Evolutionary conservation across 2,797 vertebrate genomes (phyloP).

Genomic region (Aselliscus stoliczkanus): DNA sequence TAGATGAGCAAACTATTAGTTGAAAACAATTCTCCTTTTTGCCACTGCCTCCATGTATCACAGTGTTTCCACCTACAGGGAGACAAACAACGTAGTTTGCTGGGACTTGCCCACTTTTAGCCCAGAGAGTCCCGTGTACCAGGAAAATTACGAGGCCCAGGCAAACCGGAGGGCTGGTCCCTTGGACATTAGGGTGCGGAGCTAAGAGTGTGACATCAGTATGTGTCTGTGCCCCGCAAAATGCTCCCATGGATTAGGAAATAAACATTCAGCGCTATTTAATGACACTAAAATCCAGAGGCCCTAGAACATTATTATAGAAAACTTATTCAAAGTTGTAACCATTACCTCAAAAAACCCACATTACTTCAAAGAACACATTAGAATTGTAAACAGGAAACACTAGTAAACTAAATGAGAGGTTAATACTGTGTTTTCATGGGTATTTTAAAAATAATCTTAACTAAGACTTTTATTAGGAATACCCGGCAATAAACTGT

Average conservation of each 20-base stretch:
- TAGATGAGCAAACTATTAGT: background rate
- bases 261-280: too few species aligned
- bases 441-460: constrained; percentile 73
- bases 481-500: constrained; percentile 75
- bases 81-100: background rate
- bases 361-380: background rate
- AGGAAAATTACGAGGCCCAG: background rate
- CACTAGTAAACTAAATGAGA: constrained; percentile 68
- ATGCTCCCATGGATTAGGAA: background rate
- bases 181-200: rapidly evolving
- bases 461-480: constrained; percentile 77
- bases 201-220: background rate
- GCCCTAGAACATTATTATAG: background rate
- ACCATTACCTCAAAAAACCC: background rate
- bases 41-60: background rate
- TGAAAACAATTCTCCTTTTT: background rate
- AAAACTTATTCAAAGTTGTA: background rate
- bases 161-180: background rate
- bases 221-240: background rate
- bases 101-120: background rate
- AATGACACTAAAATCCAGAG: background rate
- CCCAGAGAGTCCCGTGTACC: background rate
- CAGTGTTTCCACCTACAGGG: background rate
- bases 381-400: constrained; percentile 27
- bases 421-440: constrained; percentile 75